These are phyloP conservation scores for Cacajao melanocephalus DNA, from an alignment of 2,797 vertebrate genomes.

Conservation along the genomic window DNA sequence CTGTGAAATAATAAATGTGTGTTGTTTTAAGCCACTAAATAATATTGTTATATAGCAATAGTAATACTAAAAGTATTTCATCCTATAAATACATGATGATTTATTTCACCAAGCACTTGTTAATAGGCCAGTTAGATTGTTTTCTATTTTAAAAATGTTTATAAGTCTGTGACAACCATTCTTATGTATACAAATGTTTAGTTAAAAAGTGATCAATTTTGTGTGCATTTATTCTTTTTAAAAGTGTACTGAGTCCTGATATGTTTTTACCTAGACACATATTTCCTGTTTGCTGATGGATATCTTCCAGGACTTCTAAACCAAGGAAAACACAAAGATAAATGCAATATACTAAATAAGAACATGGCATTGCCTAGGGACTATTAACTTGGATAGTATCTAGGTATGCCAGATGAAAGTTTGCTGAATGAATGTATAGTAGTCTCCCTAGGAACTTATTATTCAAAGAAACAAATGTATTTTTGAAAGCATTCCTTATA, in stretches of 20 bases:
- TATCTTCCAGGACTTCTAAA: not conserved
- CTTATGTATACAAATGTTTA: not conserved
- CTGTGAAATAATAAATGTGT: not conserved
- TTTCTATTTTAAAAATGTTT: not conserved
- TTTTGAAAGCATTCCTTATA: not conserved
- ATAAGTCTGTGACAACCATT: not conserved
- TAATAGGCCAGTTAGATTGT: not conserved
- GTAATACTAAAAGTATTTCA: not conserved
- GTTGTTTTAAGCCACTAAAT: not conserved
- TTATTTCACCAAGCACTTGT: not conserved
- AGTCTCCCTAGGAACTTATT: not conserved
- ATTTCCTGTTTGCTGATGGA: not conserved
- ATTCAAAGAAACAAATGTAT: conserved; percentile 3
- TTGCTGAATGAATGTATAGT: not conserved
- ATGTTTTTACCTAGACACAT: not conserved
- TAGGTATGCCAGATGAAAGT: not conserved
- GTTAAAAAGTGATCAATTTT: not conserved
- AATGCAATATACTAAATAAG: not conserved
- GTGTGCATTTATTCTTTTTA: not conserved
- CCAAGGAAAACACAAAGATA: not conserved
- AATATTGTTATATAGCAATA: not conserved
- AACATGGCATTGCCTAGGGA: not conserved
- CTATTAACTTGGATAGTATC: not conserved
- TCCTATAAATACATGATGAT: not conserved
- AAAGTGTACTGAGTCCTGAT: not conserved